Base-by-base conservation (phyloP, 2,113 vertebrate species). In the Eolophus roseicapilla region DNA sequence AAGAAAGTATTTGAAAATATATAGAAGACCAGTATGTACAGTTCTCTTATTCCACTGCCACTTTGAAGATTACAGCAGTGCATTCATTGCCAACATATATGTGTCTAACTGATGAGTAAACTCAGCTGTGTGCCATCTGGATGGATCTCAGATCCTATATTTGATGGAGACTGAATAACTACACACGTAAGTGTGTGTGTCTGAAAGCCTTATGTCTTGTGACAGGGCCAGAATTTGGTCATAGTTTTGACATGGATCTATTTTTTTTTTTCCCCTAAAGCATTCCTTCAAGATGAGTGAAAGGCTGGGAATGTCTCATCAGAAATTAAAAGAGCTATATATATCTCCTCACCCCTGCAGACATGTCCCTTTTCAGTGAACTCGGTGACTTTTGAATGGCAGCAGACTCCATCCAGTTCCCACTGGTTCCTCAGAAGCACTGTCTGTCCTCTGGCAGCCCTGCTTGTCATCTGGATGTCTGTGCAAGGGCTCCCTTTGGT, bases 91-190 rank as follows among this genome's bases (percentile, higher is more conserved):
- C 28, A 44, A n/a, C 46, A 49, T 63, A 9, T 11, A 57, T 73
- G 49, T 78, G 70, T 44, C 17, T 84, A 20, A 88, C 28, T 62
- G 63, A 28, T 73, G 70, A 57, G 27, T 69, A 78, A 68, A 91
- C 28, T 78, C 88, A 90, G 71, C 89, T 90, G 82, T 63, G 47
- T 92, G 52, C 73, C 90, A 87, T 81, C 59, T 77, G 92, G 43
- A 35, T 68, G 64, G 11, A 80, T 71, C 63, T 68, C 21, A 33
- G 63, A 68, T 81, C 37, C 52, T 27, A 4, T 63, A 47, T 47
- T 46, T 92, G 52, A 63, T 82, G 78, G 46, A 67, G 77, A 74
- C 74, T 71, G 73, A 91, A 59, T 68, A 62, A 55, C 55, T 94
- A 39, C 20, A 80, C 27, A 18, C 9, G 0, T 64, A 70, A 60